Evolutionary conservation across 2,888 invertebrate genomes (phyloP), one percentile per base, ranked within the genome.

Genomic region (Protonemura montana): DNA sequence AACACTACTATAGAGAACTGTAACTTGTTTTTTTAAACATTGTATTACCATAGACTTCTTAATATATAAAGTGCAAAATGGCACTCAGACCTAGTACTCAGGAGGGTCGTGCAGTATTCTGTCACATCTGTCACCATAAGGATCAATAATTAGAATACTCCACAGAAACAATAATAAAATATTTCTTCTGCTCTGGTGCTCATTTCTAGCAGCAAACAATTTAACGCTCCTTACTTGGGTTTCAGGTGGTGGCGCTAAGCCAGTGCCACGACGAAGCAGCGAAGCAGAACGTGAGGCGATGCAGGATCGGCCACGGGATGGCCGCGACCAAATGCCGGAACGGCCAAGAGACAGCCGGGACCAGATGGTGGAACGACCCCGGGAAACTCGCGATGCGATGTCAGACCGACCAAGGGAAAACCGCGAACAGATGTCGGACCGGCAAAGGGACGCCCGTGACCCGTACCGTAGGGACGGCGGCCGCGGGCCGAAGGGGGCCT

Each of bases 251-350:
- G 88, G 88, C 87, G 87, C 90, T 85, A 90, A 91, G 88, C 89
- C 89, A 41, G 88, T 90, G 7, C 87, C 90, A 78, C 88, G 88
- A 84, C 91, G 91, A 82, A 90, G 91, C 25, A 90, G 88, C 83
- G 90, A 91, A 25, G 10, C 76, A 13, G 91, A 91, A 87, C 90
- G 86, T 5, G 87, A 88, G 2, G 59, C 16, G 2, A 21, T 59
- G 59, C 21, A 2, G 3, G 59, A 59, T 59, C 59, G 59, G 59
- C 59, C 81, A 30, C 81, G 30, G 7, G 30, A 30, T 30, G 6
- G 28, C 28, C 27, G 85, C n/a, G 81, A 81, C 81, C 81, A 27
- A 10, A 59, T 59, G 13, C 6, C 21, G 2, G 59, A 59, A 10
- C 59, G 59, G 21, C 59, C 59, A 21, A 10, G 59, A 1, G 59